A percentile compares a stretch with the other conserved stretches of the same genome.
phyloP scores from a whole-genome alignment of 2,113 vertebrate species.

The Microcebus lehilahytsara region DNA sequence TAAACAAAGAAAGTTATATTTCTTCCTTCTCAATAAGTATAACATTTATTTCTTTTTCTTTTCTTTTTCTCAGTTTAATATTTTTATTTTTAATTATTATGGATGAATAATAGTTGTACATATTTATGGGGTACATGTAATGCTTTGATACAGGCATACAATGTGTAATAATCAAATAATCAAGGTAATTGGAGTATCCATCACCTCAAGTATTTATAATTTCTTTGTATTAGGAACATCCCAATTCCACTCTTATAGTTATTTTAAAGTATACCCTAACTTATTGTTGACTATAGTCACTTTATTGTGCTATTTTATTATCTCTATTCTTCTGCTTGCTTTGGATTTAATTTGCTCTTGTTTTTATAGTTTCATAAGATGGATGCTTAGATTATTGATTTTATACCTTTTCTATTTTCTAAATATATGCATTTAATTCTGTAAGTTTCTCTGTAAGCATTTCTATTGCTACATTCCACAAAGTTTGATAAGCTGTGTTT shows the following conservation, averaged over 20 bases:
- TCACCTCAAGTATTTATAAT: no score
- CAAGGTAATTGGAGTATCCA: no score
- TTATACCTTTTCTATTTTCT: background rate
- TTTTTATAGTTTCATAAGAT: background rate
- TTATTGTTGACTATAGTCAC: no score
- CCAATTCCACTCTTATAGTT: no score
- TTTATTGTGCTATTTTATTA: background rate
- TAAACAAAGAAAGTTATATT: background rate
- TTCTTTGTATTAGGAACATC: no score
- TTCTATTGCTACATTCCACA: background rate
- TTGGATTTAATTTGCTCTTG: background rate
- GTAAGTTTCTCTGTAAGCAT: background rate
- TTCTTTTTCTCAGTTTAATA: background rate
- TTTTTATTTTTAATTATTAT: no score
- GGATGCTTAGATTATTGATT: background rate
- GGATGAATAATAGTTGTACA: no score
- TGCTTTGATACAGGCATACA: no score
- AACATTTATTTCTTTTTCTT: background rate
- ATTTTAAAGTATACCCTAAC: no score
- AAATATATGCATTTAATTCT: background rate
- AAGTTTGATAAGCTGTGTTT: background rate
- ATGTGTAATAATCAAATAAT: no score
- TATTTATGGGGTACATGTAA: no score
- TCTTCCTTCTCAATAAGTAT: background rate
- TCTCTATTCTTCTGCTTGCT: background rate